phyloP scores from a whole-genome alignment of 2,888 invertebrate species.

The Lydus trimaculatus region DNA sequence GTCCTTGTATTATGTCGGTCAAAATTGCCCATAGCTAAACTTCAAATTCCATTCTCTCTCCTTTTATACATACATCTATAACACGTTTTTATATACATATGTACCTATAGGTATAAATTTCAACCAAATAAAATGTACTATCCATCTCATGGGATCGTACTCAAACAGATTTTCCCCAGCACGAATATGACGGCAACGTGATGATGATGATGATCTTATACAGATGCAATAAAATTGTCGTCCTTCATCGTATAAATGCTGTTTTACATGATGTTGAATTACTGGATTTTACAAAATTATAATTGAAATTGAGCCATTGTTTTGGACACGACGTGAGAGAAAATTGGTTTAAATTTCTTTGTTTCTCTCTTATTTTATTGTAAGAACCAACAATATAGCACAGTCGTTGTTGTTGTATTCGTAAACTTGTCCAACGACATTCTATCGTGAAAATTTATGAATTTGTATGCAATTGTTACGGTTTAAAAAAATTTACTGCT shows the following conservation, averaged over 20 bases:
- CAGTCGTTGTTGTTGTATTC: not conserved
- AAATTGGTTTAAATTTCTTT: not conserved
- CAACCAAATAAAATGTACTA: slow-evolving; percentile 16
- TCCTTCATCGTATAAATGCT: not conserved
- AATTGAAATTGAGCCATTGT: not conserved
- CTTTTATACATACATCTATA: slow-evolving; percentile 18
- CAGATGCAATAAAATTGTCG: slow-evolving; percentile 2
- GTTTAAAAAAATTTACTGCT: not conserved
- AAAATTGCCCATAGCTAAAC: slow-evolving; percentile 46
- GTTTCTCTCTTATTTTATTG: not conserved
- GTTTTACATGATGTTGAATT: not conserved
- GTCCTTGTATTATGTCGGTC: slow-evolving; percentile 55
- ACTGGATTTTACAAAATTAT: not conserved
- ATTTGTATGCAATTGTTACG: not conserved
- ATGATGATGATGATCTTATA: slow-evolving; percentile 10
- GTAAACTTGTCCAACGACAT: not conserved
- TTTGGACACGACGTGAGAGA: not conserved
- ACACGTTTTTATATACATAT: not conserved
- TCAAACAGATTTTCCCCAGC: slow-evolving; percentile 39
- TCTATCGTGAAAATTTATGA: slow-evolving; percentile 1
- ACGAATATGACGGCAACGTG: slow-evolving; percentile 26
- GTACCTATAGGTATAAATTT: slow-evolving; percentile 2
- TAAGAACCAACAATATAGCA: not conserved
- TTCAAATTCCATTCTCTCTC: slow-evolving; percentile 53
- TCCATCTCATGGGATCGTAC: slow-evolving; percentile 39